phyloP scores from a whole-genome alignment of 2,797 vertebrate species.

The Platalea minor region DNA sequence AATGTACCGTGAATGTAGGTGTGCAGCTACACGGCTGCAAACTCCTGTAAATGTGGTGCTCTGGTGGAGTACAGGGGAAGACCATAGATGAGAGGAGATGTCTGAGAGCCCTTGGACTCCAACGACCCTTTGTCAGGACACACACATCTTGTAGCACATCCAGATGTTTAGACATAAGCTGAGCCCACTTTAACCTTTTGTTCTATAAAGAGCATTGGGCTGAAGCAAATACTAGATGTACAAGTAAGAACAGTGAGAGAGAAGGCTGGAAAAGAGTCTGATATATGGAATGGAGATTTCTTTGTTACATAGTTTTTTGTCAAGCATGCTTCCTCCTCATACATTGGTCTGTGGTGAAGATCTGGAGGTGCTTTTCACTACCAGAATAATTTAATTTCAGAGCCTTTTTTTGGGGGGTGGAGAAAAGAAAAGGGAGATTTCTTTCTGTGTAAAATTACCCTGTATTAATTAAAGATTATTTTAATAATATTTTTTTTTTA shows the following conservation, averaged over 20 bases:
- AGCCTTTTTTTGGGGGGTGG: background rate
- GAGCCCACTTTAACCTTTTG: background rate
- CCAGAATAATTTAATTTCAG: background rate
- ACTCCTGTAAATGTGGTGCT: background rate
- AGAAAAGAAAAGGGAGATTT: background rate
- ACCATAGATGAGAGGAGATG: background rate
- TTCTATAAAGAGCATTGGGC: background rate
- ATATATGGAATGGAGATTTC: background rate
- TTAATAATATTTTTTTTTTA: background rate
- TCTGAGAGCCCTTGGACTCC: background rate
- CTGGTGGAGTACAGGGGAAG: background rate
- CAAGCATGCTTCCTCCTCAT: fast-evolving
- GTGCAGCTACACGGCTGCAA: background rate
- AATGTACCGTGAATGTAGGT: background rate
- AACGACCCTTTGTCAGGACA: background rate
- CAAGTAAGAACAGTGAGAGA: background rate
- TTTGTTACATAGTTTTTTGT: background rate
- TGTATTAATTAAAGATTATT: background rate
- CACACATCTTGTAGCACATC: background rate
- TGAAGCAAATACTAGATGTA: background rate
- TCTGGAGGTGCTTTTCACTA: background rate
- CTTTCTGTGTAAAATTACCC: background rate
- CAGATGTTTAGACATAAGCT: background rate
- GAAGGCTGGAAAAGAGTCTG: background rate
- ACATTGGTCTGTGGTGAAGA: background rate